These are phyloP conservation scores for Cheiracanthium punctorium DNA, from an alignment of 2,888 invertebrate species.

Conservation along the genomic window DNA sequence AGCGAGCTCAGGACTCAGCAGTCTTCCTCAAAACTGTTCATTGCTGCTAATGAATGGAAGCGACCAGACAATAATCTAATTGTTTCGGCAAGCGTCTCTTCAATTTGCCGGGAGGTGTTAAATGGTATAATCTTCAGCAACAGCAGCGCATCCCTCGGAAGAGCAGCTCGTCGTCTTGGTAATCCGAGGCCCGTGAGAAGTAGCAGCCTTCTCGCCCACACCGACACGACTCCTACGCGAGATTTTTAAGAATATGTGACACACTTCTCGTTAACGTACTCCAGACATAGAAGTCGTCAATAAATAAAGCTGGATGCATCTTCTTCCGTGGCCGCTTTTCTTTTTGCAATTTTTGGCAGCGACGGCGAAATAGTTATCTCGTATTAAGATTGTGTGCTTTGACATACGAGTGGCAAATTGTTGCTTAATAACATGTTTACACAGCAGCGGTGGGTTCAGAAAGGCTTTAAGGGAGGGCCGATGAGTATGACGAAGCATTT, in stretches of 20 bases:
- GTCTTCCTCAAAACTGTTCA: no score
- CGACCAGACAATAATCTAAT: slow-evolving; percentile 26
- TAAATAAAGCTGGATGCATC: background rate
- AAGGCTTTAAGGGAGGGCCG: no score
- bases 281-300: slow-evolving; percentile 37
- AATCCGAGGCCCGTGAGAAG: slow-evolving; percentile 67
- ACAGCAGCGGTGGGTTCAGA: no score
- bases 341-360: background rate
- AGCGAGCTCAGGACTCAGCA: no score
- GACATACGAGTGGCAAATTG: no score
- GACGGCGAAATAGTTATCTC: background rate
- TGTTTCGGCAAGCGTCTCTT: slow-evolving; percentile 25
- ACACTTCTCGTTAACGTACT: slow-evolving; percentile 61
- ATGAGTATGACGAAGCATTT: no score
- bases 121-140: slow-evolving; percentile 41
- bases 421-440: no score
- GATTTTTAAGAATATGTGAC: slow-evolving; percentile 52
- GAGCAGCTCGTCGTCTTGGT: slow-evolving; percentile 50
- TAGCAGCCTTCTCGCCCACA: slow-evolving; percentile 25
- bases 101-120: slow-evolving; percentile 40
- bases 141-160: slow-evolving; percentile 13
- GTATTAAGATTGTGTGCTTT: no score
- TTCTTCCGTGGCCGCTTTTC: no score
- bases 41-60: background rate
- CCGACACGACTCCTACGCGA: no score